Evolutionary conservation across 2,888 invertebrate genomes (phyloP), one percentile per base, ranked within the genome.

Genomic region (Myopa testacea): DNA sequence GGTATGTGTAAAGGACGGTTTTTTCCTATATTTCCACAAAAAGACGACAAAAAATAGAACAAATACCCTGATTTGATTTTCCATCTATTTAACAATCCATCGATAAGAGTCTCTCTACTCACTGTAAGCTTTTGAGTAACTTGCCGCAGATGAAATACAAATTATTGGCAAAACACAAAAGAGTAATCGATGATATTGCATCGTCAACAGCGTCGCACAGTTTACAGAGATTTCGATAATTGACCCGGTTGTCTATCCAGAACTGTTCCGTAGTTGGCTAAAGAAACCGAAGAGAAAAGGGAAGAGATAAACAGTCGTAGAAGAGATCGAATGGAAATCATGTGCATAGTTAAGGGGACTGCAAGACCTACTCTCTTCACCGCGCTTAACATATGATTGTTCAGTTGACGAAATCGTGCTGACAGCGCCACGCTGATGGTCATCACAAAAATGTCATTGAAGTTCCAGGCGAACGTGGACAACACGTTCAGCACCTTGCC

Each of bases 381-480:
- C 75, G 90, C 86, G 0, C 87, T 84, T 67, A 88, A 84, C 78
- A 92, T 87, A 75, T 90, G 87, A 60, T 87, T 87, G 82, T 94
- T 94, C 4, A 94, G 86, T 82, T 93, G 92, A 26, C 91, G 91
- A 84, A 94, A 94, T 58, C 93, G 90, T 4, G 93, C 91, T 0
- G 93, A 90, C 19, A 95, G 86, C 0, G 93, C 93, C 85, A 93
- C 91, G 86, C 94, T 94, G 45, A 94, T 90, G 3, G 94, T 86
- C 85, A 94, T 94, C 7, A 95, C 92, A 79, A 94, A 92, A 69
- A 94, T 88, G 83, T 94, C 94, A 83, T 93, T 93, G 77, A 93
- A 94, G 84, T 93, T 94, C 94, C 94, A 95, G 0, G 93, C 90
- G 79, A 93, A 92, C 0, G 94, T 94, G 5, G 93, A 92, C 14